Evolutionary conservation across 1,140 invertebrate species (phyloP), one percentile per base, ranked within the genome.

Genomic region (Lepidotrigona ventralis): DNA sequence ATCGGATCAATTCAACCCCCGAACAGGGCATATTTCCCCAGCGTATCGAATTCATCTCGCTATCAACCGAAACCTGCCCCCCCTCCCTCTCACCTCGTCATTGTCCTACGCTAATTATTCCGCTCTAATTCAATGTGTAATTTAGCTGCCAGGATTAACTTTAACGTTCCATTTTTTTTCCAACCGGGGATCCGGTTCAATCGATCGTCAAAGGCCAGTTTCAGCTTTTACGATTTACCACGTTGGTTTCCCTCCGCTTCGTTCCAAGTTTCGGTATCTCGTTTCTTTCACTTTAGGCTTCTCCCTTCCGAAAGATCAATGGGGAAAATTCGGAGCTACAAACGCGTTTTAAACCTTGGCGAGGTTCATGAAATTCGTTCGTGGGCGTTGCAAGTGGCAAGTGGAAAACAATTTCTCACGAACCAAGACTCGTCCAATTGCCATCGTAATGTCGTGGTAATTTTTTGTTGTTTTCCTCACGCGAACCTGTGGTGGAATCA

Each of bases 11-110:
- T 85, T 77, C n/a, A 56, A 83, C 33, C 64, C 39, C 39, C 39
- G 21, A 69, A 19, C n/a, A 64, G 46, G 63, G 26, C 64, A 66
- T 85, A 88, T 88, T 88, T 88, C 79, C 79, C 86, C 68, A 56
- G 68, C 76, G 75, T 85, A 82, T 82, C 73, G 70, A 56, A 17
- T 79, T 56, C 14, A 56, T 17, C 26, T 9, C 4, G 23, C 11
- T 21, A 14, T 5, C 19, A 21, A 39, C 4, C 23, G 33, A 23
- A 70, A 12, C 66, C 33, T 68, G 0, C 0, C 14, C 23, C 29
- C n/a, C n/a, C n/a, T n/a, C 33, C 4, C 33, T 33, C 33, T 33
- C 0, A 0, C 14, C 6, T 17, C 15, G 8, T 71, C 2, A 23
- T 51, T 15, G 15, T 53, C 8, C 26, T 29, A 26, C 51, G 19